Base-by-base conservation (phyloP, 2,113 vertebrate species). In the Hypomesus transpacificus region DNA sequence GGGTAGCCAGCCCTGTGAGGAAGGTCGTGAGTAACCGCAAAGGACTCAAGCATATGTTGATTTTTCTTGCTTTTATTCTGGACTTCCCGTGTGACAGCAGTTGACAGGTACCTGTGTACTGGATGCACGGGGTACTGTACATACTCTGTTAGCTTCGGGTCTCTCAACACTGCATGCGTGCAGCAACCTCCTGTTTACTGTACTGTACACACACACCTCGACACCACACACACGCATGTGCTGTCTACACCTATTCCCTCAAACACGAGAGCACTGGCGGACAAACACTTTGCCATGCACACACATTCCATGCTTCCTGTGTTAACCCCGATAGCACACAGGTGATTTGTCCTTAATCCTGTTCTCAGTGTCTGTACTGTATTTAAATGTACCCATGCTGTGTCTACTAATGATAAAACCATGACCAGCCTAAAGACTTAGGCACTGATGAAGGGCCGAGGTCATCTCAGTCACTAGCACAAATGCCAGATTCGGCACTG, bases 41-140 rank as follows among this genome's bases (percentile, higher is more conserved):
- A 90, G 91, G 92, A 90, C 88, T 90, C 89, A 88, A 93, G 91
- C 94, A 92, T 95, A 93, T 94, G 94, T 84, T 87, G 85, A 80
- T 20, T 24, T 56, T 59, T 67, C 58, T 63, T 24, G 34, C 31
- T 77, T 79, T 84, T 84, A 58, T 69, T 80, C 69, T 76, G 71
- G 52, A 54, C 2, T 52, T 69, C 69, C 78, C 80, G 66, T 73
- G 77, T n/a, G 69, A 53, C 73, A 50, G 7, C 24, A 73, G 76
- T 54, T 61, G 28, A 71, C 61, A 73, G 22, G 31, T 69, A 3
- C 28, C 22, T 1, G n/a, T 4, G 21, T 20, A 13, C 14, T 56
- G 21, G 66, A 14, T 46, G 9, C n/a, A 18, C 21, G 26, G 28
- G 28, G 18, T 63, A 34, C 8, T 60, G 58, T 60, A 60, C 58